Evolutionary conservation across 2,888 invertebrate genomes (phyloP), one percentile per base, ranked within the genome.

Genomic region (Tetheella fluctuosa): DNA sequence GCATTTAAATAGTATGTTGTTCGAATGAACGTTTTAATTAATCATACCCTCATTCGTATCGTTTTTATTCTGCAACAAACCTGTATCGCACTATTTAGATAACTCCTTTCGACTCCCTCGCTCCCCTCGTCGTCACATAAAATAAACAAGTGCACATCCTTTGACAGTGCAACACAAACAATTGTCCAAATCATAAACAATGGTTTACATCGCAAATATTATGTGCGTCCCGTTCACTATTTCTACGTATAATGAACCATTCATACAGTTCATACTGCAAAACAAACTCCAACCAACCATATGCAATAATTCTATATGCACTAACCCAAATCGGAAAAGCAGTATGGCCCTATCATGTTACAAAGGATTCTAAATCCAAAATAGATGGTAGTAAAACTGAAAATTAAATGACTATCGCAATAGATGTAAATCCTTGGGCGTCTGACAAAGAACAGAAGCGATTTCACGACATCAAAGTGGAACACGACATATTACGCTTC

Each of bases 401-500:
- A 85, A 90, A 84, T 91, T 82, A 88, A 89, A 86, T 82, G 85
- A 81, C 82, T 74, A 78, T 79, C 77, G 80, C 76, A 85, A 87
- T 90, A 86, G 87, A 90, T 85, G 86, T 91, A 89, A 89, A 88
- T 89, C 90, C 86, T 90, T 90, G 86, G 81, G 85, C 80, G 79
- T 76, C 85, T 91, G 92, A 91, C 90, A 88, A 89, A 89, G 90
- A 90, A 89, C 91, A 91, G 92, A 90, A 91, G 87, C 92, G 92
- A 90, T 91, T 91, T 90, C 90, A 91, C 88, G 91, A 93, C 93
- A 92, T 93, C 93, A 93, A 93, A 93, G 93, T 91, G 90, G 91
- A 91, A 90, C 90, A 90, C 90, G 91, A 92, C 92, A 91, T 91
- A 91, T 92, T 91, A 91, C 91, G 92, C 89, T 90, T 88, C 86